Evolutionary conservation across 2,888 invertebrate genomes (phyloP).

Genomic region (Abrostola tripartita): DNA sequence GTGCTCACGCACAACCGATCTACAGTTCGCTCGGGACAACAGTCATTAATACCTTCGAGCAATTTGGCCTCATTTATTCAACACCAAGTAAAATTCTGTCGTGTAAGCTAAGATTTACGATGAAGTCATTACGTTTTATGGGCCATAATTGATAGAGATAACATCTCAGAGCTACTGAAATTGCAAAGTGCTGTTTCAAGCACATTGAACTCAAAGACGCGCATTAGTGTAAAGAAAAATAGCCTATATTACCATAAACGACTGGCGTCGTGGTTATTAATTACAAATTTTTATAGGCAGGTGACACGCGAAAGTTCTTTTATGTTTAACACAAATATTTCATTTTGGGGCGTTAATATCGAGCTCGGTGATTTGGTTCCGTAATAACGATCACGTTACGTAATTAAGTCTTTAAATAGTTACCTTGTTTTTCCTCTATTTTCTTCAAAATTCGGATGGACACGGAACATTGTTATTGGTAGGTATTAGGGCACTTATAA

Average conservation of each 20-base stretch:
- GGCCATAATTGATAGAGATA: slow-evolving; percentile 87
- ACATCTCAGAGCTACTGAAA: slow-evolving; percentile 82
- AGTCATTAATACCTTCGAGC: slow-evolving; percentile 74
- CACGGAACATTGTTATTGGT: slow-evolving; percentile 13
- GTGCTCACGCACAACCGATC: slow-evolving; percentile 50
- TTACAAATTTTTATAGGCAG: slow-evolving; percentile 80
- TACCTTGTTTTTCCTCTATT: slow-evolving; percentile 26
- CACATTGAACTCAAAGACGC: slow-evolving; percentile 80
- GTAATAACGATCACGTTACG: slow-evolving; percentile 51
- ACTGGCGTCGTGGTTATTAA: slow-evolving; percentile 83
- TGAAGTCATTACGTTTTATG: slow-evolving; percentile 88
- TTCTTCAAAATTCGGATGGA: slow-evolving; percentile 16
- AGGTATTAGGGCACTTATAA: no score
- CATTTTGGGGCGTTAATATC: slow-evolving; percentile 62
- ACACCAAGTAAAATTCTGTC: slow-evolving; percentile 84
- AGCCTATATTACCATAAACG: slow-evolving; percentile 80
- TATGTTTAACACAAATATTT: slow-evolving; percentile 71
- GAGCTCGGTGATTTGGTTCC: slow-evolving; percentile 56
- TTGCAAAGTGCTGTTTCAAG: slow-evolving; percentile 83
- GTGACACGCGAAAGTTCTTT: slow-evolving; percentile 75
- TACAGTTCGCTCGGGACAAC: slow-evolving; percentile 61
- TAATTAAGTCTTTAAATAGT: slow-evolving; percentile 57
- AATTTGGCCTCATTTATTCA: slow-evolving; percentile 85
- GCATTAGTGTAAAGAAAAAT: slow-evolving; percentile 84
- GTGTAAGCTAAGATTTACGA: slow-evolving; percentile 86